These are phyloP conservation scores for Atta colombica DNA, from an alignment of 1,140 invertebrate species.

Conservation along the genomic window DNA sequence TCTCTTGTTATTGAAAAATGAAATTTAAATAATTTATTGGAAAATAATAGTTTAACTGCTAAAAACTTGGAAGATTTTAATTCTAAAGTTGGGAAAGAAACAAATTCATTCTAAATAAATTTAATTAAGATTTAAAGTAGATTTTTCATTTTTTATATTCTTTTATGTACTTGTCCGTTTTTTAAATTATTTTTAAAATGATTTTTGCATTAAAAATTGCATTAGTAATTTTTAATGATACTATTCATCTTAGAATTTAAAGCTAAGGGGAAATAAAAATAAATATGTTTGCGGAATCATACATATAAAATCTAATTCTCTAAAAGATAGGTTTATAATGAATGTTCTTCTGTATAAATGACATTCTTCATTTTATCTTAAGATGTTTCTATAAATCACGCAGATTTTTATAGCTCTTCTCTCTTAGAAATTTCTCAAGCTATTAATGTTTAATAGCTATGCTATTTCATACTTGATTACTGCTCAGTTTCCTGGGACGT, in stretches of 20 bases:
- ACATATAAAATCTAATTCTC: not conserved
- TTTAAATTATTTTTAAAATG: not conserved
- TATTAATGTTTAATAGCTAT: constrained; percentile 46
- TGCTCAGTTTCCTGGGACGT: constrained; percentile 24
- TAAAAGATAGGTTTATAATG: not conserved
- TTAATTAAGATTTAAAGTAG: not conserved
- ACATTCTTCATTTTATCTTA: not conserved
- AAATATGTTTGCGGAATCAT: not conserved
- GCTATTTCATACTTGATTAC: constrained; percentile 38
- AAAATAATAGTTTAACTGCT: not conserved
- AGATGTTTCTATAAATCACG: not conserved
- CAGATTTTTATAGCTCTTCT: not conserved
- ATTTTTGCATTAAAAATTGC: not conserved
- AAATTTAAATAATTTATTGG: not conserved
- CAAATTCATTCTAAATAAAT: not conserved
- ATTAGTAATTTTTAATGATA: not conserved
- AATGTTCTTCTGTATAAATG: not conserved
- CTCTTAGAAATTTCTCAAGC: constrained; percentile 7
- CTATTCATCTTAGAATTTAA: not conserved
- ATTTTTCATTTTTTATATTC: constrained; percentile 2
- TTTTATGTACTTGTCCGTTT: not conserved
- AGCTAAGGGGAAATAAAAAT: not conserved
- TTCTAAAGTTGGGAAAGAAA: not conserved
- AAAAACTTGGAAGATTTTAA: not conserved
- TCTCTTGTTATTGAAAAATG: not conserved